Evolutionary conservation across 1,140 invertebrate genomes (phyloP), one percentile per base, ranked within the genome.

Genomic region (Camponotus vicinus): DNA sequence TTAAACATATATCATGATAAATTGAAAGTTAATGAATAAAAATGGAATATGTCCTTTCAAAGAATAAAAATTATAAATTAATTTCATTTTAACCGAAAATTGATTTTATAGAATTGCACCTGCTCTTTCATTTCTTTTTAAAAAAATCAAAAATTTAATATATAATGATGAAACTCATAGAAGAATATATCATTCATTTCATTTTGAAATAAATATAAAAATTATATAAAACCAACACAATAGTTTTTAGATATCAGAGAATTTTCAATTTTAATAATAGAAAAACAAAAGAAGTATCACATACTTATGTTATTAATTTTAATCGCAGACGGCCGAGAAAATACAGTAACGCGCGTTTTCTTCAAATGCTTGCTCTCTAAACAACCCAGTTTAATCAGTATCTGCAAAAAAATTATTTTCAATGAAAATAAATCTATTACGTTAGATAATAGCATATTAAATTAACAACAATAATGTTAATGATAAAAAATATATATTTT

Each of bases 371-470:
- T 92, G n/a, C 91, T 91, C 45, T 91, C 79, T 34, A 95, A 59
- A 85, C 95, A 96, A 64, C 92, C 90, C 42, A 96, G 86, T 73
- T 95, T 94, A 9, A 92, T 83, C 21, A 95, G 86, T 63, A 95
- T 94, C 95, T 96, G 77, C 15, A 92, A 86, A 90, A 89, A 91
- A 90, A 71, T 59, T 32, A 42, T 13, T 80, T 88, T 88, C n/a
- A 82, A 6, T 66, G 32, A 88, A 40, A 40, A 64, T 59, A 84
- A 49, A 49, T 37, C n/a, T 59, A 21, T 61, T 66, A 27, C 11
- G 6, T n/a, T 73, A 66, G 5, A 61, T 32, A 27, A 69, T 64
- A 66, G 15, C 11, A 49, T 4, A 49, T 52, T 52, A 52, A 18
- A 3, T 52, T 52, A 52, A 52, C 13, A 13, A 49, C 4, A 52